Percentiles rank a stretch among this genome's conserved stretches.
Evolutionary conservation across 2,888 invertebrate species (phyloP).

Genomic region (Herminia tarsipennalis): DNA sequence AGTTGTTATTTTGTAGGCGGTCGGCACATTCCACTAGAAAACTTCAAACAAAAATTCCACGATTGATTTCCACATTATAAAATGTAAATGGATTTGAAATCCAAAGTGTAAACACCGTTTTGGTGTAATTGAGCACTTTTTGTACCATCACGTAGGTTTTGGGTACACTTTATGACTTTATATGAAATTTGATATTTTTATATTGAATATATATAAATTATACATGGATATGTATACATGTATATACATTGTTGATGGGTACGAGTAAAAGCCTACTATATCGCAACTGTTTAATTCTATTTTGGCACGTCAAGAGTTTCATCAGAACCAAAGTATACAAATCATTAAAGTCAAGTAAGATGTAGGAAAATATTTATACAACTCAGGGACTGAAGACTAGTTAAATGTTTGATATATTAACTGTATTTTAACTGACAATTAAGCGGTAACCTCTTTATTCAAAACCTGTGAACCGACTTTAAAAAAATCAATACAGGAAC

Average conservation of each 20-base stretch:
- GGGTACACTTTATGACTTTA: slow-evolving; percentile 86
- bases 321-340: slow-evolving; percentile 86
- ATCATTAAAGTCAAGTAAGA: slow-evolving; percentile 84
- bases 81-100: slow-evolving; percentile 79
- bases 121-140: slow-evolving; percentile 78
- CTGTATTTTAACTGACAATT: slow-evolving; percentile 83
- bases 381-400: slow-evolving; percentile 85
- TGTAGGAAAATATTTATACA: slow-evolving; percentile 85
- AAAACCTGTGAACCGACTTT: slow-evolving; percentile 81
- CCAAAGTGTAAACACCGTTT: slow-evolving; percentile 77
- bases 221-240: slow-evolving; percentile 85
- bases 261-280: slow-evolving; percentile 83
- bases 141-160: slow-evolving; percentile 86
- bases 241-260: slow-evolving; percentile 86
- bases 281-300: slow-evolving; percentile 85
- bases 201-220: slow-evolving; percentile 86
- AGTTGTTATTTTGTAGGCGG: slow-evolving; percentile 83
- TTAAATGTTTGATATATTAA: slow-evolving; percentile 85
- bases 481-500: slow-evolving; percentile 73
- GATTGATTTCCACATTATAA: slow-evolving; percentile 82
- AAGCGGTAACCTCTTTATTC: slow-evolving; percentile 80
- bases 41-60: slow-evolving; percentile 80
- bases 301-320: slow-evolving; percentile 84
- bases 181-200: slow-evolving; percentile 86
- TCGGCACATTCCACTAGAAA: slow-evolving; percentile 84